Conservation (phyloP, 2,113 vertebrate species). For the Rhinopomastus cyanomelas region DNA sequence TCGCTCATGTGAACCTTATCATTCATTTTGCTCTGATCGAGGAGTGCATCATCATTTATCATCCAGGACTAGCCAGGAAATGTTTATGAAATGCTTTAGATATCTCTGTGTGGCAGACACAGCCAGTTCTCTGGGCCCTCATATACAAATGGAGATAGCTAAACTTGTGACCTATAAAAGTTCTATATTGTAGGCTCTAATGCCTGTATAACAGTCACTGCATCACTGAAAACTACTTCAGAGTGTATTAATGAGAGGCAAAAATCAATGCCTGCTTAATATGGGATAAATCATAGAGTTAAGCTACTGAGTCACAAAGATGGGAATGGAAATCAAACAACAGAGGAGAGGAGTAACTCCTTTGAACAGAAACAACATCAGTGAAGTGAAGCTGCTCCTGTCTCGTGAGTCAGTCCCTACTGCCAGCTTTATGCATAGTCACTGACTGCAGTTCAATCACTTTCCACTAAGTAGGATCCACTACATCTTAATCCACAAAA, state of each 20-base stretch:
- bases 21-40: background rate
- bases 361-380: background rate
- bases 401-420: background rate
- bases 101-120: background rate
- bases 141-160: background rate
- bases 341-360: background rate
- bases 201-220: background rate
- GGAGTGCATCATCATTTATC: background rate
- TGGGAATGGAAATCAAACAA: background rate
- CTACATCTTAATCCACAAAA: no score
- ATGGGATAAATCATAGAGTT: background rate
- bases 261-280: background rate
- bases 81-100: background rate
- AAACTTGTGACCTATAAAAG: background rate
- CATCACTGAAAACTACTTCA: background rate
- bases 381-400: background rate
- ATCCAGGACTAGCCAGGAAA: background rate
- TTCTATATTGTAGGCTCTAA: background rate
- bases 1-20: background rate
- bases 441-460: background rate
- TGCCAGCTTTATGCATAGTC: background rate
- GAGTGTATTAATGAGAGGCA: background rate
- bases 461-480: background rate
- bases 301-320: background rate
- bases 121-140: background rate